Conservation (phyloP, 2,888 invertebrate genomes). For the Oxycera nigricornis region DNA sequence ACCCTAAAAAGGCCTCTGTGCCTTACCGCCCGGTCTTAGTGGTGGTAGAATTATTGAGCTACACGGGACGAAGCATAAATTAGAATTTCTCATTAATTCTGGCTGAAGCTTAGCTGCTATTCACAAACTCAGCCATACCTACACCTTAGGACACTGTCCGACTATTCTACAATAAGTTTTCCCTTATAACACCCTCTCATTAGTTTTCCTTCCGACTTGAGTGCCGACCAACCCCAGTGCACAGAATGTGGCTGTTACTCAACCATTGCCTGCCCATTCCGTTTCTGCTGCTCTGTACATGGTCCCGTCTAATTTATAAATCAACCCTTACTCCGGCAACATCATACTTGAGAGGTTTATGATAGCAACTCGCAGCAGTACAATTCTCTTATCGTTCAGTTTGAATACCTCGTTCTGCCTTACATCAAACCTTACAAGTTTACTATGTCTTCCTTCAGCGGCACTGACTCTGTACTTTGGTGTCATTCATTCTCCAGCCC, state of each 20-base stretch:
- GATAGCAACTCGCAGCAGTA: conserved; percentile 43
- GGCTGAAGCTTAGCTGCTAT: conserved; percentile 46
- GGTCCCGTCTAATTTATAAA: conserved; percentile 31
- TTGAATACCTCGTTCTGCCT: conserved; percentile 42
- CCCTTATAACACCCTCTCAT: conserved; percentile 48
- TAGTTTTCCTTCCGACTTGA: conserved; percentile 43
- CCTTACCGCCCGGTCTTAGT: conserved; percentile 3
- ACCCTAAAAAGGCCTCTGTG: conserved; percentile 30
- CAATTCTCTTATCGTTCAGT: conserved; percentile 46
- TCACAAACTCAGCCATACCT: conserved; percentile 46
- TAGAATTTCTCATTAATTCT: conserved; percentile 48
- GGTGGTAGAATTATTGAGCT: conserved; percentile 34
- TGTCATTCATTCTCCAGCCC: conserved; percentile 32
- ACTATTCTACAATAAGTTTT: conserved; percentile 48
- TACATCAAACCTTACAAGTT: conserved; percentile 44
- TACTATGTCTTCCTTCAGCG: conserved; percentile 40
- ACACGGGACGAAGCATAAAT: conserved; percentile 47
- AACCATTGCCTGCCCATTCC: conserved; percentile 15
- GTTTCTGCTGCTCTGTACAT: conserved; percentile 1
- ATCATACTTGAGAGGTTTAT: conserved; percentile 45
- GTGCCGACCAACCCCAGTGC: conserved; percentile 3
- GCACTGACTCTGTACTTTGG: conserved; percentile 15
- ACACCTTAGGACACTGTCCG: conserved; percentile 45
- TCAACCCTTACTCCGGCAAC: conserved; percentile 35
- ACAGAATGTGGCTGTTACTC: conserved; percentile 30